These are phyloP conservation scores for Melanotaenia trifasciata DNA, from an alignment of 2,797 vertebrate genomes.

Conservation along the genomic window DNA sequence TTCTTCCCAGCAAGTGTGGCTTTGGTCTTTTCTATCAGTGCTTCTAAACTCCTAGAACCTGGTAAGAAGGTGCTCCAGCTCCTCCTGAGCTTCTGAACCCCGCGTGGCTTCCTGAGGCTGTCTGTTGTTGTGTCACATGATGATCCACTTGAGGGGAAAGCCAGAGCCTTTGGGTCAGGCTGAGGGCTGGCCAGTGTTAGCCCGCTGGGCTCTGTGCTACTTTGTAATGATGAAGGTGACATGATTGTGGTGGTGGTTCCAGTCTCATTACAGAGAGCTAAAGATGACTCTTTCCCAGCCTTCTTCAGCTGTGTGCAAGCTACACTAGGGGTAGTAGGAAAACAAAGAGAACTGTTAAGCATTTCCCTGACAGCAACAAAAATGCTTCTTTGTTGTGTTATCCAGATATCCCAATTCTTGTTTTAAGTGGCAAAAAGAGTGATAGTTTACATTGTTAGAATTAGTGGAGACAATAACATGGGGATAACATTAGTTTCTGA, in stretches of 20 bases:
- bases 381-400: not conserved
- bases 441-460: not conserved
- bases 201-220: constrained; percentile 91
- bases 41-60: constrained; percentile 85
- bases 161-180: constrained; percentile 84
- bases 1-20: constrained; percentile 75
- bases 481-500: not conserved
- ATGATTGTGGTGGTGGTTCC: constrained; percentile 83
- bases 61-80: constrained; percentile 86
- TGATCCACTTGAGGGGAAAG: constrained; percentile 83
- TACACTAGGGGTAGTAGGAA: constrained; percentile 99
- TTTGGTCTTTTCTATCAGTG: constrained; percentile 87
- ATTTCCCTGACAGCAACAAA: constrained; percentile 75
- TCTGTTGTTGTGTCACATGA: constrained; percentile 84
- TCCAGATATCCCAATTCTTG: not conserved
- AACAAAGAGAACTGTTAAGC: constrained; percentile 92
- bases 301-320: constrained; percentile 95
- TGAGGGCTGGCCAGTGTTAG: constrained; percentile 89
- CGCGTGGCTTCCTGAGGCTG: constrained; percentile 87
- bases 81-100: constrained; percentile 84
- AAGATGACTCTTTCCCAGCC: constrained; percentile 90
- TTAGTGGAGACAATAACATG: not conserved
- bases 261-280: constrained; percentile 90
- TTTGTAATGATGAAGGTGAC: constrained; percentile 85
- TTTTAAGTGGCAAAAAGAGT: not conserved